phyloP scores from a whole-genome alignment of 2,888 invertebrate species.

The Machimus atricapillus region DNA sequence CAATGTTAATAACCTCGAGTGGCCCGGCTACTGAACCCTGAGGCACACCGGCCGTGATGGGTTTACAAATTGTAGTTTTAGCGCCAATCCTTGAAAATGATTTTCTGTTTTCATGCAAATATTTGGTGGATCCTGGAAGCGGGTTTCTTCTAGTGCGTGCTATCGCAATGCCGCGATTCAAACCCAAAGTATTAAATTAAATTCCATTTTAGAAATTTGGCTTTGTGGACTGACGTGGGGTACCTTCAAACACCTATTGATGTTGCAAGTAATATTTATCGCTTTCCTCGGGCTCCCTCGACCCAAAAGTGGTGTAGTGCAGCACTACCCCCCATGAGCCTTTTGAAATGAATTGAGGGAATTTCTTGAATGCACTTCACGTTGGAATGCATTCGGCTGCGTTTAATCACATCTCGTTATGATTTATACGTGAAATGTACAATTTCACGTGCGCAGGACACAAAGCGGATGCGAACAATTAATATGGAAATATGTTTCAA shows the following conservation, averaged over 20 bases:
- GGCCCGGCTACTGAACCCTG: background rate
- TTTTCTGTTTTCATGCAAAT: background rate
- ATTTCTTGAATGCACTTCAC: constrained; percentile 33
- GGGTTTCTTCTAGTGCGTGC: background rate
- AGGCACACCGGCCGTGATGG: background rate
- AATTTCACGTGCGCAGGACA: constrained; percentile 12
- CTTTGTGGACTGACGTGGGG: background rate
- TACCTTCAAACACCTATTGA: constrained; percentile 16
- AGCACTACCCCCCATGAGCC: background rate
- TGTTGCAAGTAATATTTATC: constrained; percentile 1
- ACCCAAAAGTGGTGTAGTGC: background rate
- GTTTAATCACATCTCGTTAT: constrained; percentile 28
- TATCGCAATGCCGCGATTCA: background rate
- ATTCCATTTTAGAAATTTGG: background rate
- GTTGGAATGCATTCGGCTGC: constrained; percentile 24
- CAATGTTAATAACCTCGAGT: background rate
- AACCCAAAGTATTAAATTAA: background rate
- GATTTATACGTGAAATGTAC: constrained; percentile 18
- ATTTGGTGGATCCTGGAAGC: background rate
- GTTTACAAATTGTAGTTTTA: background rate
- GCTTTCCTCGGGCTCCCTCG: background rate
- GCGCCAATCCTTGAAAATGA: background rate
- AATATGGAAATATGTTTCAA: constrained; percentile 28
- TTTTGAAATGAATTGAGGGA: constrained; percentile 19
- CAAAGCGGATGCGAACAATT: constrained; percentile 29